Evolutionary conservation across 2,888 invertebrate species (phyloP).

Genomic region (Acholoe squamosa): DNA sequence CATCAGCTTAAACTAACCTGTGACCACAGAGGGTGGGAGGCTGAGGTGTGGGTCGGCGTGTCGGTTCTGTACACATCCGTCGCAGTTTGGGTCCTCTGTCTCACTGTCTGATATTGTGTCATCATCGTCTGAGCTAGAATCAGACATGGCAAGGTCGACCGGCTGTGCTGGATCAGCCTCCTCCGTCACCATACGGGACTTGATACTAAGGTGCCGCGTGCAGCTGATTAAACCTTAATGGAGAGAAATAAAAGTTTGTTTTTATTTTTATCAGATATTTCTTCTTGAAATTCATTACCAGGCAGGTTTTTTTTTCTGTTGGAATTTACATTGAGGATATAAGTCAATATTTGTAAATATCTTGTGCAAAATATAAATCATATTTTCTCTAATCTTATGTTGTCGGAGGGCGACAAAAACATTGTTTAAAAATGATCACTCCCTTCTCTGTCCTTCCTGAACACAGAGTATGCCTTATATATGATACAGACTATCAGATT

Average conservation of each 20-base stretch:
- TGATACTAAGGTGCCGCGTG: slow-evolving; percentile 92
- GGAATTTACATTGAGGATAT: too few species aligned
- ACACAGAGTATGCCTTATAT: too few species aligned
- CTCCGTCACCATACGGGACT: slow-evolving; percentile 79
- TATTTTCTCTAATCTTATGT: too few species aligned
- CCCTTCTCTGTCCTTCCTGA: too few species aligned
- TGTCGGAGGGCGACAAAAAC: too few species aligned
- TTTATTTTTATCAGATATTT: too few species aligned
- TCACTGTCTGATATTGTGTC: slow-evolving; percentile 45
- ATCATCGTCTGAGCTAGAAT: background rate
- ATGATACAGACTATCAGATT: too few species aligned
- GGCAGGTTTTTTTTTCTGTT: too few species aligned
- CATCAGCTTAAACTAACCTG: slow-evolving; percentile 76
- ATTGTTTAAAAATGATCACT: too few species aligned
- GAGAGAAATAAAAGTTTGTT: background rate
- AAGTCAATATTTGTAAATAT: too few species aligned
- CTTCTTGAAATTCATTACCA: too few species aligned
- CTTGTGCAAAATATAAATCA: too few species aligned
- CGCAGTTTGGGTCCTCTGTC: background rate
- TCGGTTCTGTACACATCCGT: background rate
- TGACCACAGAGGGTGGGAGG: slow-evolving; percentile 92
- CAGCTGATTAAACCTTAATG: slow-evolving; percentile 92
- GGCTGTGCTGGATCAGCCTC: slow-evolving; percentile 35
- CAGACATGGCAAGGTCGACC: background rate
- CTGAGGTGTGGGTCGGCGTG: slow-evolving; percentile 84